Evolutionary conservation across 2,888 invertebrate species (phyloP).

Genomic region (Plemyria rubiginata): DNA sequence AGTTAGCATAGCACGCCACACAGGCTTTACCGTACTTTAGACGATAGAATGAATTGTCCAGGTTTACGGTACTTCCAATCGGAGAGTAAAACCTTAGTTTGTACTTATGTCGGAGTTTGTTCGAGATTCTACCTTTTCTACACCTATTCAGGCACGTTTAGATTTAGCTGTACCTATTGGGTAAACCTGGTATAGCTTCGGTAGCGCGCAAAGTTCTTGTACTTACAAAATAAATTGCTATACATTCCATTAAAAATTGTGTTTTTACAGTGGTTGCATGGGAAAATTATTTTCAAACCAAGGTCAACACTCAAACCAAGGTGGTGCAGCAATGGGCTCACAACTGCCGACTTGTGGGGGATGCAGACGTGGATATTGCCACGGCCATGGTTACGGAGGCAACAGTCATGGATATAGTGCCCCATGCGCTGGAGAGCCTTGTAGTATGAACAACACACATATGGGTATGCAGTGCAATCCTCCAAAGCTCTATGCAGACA

Average conservation of each 20-base stretch:
- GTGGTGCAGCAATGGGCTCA: conserved; percentile 41
- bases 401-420: conserved; percentile 41
- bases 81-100: too few species aligned
- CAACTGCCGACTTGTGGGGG: conserved; percentile 51
- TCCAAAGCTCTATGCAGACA: conserved; percentile 67
- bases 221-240: neutral
- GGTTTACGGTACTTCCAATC: too few species aligned
- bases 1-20: too few species aligned
- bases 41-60: too few species aligned
- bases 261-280: conserved; percentile 75
- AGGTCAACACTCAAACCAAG: conserved; percentile 16
- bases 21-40: too few species aligned
- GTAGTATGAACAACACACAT: conserved; percentile 45
- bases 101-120: too few species aligned
- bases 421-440: conserved; percentile 55
- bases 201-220: too few species aligned
- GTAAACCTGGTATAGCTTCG: too few species aligned
- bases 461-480: conserved; percentile 65
- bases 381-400: conserved; percentile 45
- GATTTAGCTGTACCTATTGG: too few species aligned
- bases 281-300: conserved; percentile 70
- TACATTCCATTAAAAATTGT: neutral
- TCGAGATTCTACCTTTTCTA: too few species aligned
- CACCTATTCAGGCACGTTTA: too few species aligned
- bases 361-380: conserved; percentile 53